Base-by-base conservation (phyloP, 2,888 invertebrate genomes). In the Cosmopolites sordidus region DNA sequence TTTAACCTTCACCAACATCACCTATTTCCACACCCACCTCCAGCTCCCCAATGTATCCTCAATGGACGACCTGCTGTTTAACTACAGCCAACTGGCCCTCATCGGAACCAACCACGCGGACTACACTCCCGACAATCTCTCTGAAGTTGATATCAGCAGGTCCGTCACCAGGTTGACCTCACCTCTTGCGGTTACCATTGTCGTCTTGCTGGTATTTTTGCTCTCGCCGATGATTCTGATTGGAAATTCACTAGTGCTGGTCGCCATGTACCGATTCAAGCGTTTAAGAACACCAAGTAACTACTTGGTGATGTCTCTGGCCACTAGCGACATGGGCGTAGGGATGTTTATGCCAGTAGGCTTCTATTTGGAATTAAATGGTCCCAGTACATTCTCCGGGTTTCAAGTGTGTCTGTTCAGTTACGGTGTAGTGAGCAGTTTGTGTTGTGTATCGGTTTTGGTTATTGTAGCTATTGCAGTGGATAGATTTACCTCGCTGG, bases 381-480 rank as follows among this genome's bases (percentile, higher is more conserved):
- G 76, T 33, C 65, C 72, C 4, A 69, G 73, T 47, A 73, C 74
- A 54, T 72, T 73, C 58, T 69, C 73, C 46, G 69, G 75, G 52
- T 71, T 74, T 15, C 69, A 73, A 30, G 66, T 80, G 49, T 82
- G 82, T 67, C 70, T 83, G 50, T 68, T 78, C 16, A 80, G 81
- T 43, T 82, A 81, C 63, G 80, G 81, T 60, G 72, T 80, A 15
- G 76, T 78, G 30, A 79, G 81, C 54, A 76, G 78, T 9, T 73
- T 81, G 56, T 80, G 81, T 64, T 79, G 80, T 60, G 82, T 81
- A 18, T 82, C 79, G 52, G 77, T 83, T 39, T 68, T 83, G 46
- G 79, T 80, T 42, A 78, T 81, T 64, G 80, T 82, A 0, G 80
- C 82, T 16, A 82, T 83, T 46, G 82, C 83, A 1, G 78, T 81